Percentiles rank a stretch among this genome's conserved stretches.
Evolutionary conservation across 2,113 vertebrate genomes (phyloP).

Genomic region (Hucho hucho): DNA sequence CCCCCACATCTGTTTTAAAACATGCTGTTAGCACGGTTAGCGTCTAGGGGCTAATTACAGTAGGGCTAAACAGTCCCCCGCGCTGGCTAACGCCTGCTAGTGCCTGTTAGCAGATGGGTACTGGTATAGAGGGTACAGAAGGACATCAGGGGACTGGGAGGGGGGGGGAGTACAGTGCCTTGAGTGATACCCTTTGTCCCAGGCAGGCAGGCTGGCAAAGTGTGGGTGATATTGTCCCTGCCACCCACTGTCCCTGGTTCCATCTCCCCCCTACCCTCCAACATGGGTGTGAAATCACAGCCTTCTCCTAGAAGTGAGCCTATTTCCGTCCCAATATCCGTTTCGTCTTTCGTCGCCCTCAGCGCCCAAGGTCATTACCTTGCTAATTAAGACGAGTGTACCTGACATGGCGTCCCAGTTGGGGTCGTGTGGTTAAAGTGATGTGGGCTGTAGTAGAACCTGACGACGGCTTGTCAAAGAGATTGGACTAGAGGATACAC

Average conservation of each 20-base stretch:
- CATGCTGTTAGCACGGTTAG: slow-evolving; percentile 67
- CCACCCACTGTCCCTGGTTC: slow-evolving; percentile 55
- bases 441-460: neutral
- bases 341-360: slow-evolving; percentile 25
- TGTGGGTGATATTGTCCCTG: slow-evolving; percentile 69
- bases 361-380: slow-evolving; percentile 30
- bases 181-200: slow-evolving; percentile 10
- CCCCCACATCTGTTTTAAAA: slow-evolving; percentile 75
- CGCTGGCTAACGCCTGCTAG: slow-evolving; percentile 67
- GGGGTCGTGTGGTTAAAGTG: slow-evolving; percentile 10
- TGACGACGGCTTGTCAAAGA: neutral
- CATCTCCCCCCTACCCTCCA: slow-evolving; percentile 45
- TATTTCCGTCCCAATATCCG: slow-evolving; percentile 8
- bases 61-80: slow-evolving; percentile 70
- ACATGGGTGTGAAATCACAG: slow-evolving; percentile 71
- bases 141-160: slow-evolving; percentile 35
- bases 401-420: neutral
- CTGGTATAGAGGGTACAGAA: slow-evolving; percentile 62
- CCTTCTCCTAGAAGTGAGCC: neutral
- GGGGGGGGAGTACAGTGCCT: slow-evolving; percentile 41
- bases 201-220: slow-evolving; percentile 62
- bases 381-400: slow-evolving; percentile 38
- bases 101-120: slow-evolving; percentile 61
- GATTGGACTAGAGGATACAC: neutral
- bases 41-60: slow-evolving; percentile 75